These are phyloP conservation scores for Bufotes viridis DNA, from an alignment of 2,797 vertebrate species.

Conservation along the genomic window DNA sequence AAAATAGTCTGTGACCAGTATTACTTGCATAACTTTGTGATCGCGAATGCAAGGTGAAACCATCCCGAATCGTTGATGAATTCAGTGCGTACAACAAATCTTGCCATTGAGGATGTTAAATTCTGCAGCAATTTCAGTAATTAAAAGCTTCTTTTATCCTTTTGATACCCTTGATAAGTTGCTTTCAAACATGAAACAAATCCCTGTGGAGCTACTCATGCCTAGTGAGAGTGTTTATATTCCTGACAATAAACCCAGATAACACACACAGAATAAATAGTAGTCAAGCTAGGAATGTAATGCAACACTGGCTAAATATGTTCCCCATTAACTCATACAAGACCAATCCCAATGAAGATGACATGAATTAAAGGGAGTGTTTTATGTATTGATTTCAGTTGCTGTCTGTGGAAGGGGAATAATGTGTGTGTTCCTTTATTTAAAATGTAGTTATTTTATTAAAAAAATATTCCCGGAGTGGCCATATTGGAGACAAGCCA, in stretches of 20 bases:
- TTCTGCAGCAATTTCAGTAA: constrained; percentile 57
- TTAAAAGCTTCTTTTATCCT: constrained; percentile 53
- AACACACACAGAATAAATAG: constrained; percentile 45
- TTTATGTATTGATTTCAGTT: background rate
- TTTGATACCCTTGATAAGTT: constrained; percentile 57
- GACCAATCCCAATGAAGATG: background rate
- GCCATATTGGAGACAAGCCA: background rate
- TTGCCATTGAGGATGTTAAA: constrained; percentile 28
- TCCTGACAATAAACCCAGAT: constrained; percentile 51
- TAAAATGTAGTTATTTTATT: background rate
- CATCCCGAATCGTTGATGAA: background rate
- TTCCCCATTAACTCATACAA: constrained; percentile 21
- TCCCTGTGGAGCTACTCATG: constrained; percentile 50
- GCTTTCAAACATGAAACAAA: constrained; percentile 56
- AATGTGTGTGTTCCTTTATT: background rate
- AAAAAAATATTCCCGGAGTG: background rate
- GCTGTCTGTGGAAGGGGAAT: background rate
- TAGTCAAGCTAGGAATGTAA: constrained; percentile 19
- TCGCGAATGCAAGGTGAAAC: background rate
- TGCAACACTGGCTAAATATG: background rate
- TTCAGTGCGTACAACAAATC: constrained; percentile 16
- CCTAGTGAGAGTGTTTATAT: constrained; percentile 58
- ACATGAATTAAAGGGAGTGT: background rate
- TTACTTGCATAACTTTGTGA: background rate
- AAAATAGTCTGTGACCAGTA: background rate